Evolutionary conservation across 2,888 invertebrate species (phyloP).

Genomic region (Troglohyphantes excavatus): DNA sequence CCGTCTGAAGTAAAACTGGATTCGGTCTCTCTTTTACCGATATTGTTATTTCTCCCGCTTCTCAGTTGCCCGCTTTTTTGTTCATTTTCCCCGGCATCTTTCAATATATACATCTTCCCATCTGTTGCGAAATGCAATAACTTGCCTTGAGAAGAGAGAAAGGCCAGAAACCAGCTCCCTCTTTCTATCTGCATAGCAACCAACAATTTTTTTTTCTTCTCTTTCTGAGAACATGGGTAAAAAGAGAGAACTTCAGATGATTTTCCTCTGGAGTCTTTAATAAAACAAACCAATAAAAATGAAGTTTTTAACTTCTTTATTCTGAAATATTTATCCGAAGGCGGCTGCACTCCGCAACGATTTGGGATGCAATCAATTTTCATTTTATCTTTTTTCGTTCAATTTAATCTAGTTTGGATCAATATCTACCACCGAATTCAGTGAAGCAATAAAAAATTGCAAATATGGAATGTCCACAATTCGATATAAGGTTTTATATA

Average conservation of each 20-base stretch:
- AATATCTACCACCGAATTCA: not conserved
- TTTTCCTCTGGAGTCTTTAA: conserved; percentile 12
- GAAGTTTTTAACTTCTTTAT: not conserved
- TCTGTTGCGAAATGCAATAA: conserved; percentile 75
- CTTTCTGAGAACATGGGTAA: conserved; percentile 12
- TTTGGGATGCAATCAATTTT: conserved; percentile 51
- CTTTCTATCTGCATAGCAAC: conserved; percentile 54
- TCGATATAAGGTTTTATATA: too few species aligned
- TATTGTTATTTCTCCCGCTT: conserved; percentile 21
- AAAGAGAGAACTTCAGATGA: conserved; percentile 5
- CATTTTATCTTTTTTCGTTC: conserved; percentile 17
- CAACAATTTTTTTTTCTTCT: not conserved
- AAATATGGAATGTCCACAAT: not conserved
- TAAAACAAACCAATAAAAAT: conserved; percentile 41
- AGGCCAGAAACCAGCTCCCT: conserved; percentile 25
- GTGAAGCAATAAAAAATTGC: not conserved
- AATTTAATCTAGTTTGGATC: conserved; percentile 36
- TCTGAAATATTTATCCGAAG: not conserved
- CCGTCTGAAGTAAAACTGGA: conserved; percentile 57
- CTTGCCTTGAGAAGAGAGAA: conserved; percentile 26
- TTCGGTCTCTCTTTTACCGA: conserved; percentile 63
- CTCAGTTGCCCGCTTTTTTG: not conserved
- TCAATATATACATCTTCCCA: conserved; percentile 73
- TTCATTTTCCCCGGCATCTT: conserved; percentile 41
- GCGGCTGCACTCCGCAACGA: conserved; percentile 21